Evolutionary conservation across 2,113 vertebrate genomes (phyloP), one percentile per base, ranked within the genome.

Genomic region (Gallinago paraguaiae): DNA sequence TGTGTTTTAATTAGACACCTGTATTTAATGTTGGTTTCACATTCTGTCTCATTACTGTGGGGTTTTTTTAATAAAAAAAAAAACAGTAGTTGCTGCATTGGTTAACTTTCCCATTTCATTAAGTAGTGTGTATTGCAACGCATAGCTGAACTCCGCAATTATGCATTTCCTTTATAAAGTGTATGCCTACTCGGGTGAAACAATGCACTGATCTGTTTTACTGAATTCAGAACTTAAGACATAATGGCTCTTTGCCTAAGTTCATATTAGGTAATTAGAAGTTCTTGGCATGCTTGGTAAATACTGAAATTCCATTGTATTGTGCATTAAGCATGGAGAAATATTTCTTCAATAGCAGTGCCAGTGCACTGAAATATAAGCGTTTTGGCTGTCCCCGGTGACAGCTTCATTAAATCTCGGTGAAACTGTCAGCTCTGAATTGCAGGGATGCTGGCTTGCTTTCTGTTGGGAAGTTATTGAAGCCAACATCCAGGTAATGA

Each of bases 1-100:
- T 30, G 46, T 61, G 92, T 71, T 97, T 97, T 97, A 98, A 97
- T 97, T 95, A 95, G 95, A 96, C 74, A 97, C 95, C 96, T 97
- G 96, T 85, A 92, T 91, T 98, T 96, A 90, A 95, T 85, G 91
- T 65, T 96, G 50, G 39, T 88, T 97, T 98, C 57, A 82, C 63
- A 88, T 96, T 88, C 90, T 95, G 39, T 88, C 41, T 93, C 79
- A 51, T 90, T 97, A 94, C 35, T 6, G 23, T 23, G 86, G 41
- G 5, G 4, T 43, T 43, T 43, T 88, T 83, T 53, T 48, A 39
- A 37, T 20, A 31, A 57, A 59, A 24, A 45, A 48, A 75, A 30
- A 56, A 46, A 37, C 9, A 48, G 41, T 53, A 60, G 41, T 76
- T 65, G 20, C 35, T 80, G 53, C 92, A 50, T 67, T 59, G 33